phyloP scores from a whole-genome alignment of 2,797 vertebrate species.

The Gobio occitaniae region DNA sequence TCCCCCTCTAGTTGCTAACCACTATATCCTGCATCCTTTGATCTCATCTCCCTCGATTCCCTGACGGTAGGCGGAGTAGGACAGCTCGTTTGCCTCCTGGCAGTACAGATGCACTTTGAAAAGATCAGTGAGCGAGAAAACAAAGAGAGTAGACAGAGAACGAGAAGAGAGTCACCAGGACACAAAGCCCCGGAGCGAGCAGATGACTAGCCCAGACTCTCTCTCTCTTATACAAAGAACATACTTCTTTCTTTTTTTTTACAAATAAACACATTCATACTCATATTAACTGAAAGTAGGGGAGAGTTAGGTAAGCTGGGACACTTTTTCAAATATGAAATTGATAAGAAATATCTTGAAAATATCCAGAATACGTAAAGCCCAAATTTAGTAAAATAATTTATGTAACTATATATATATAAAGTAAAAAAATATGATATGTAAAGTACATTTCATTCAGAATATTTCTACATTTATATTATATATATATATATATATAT shows the following conservation, averaged over 20 bases:
- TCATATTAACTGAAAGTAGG: background rate
- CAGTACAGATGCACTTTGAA: constrained; percentile 56
- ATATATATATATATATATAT: no score
- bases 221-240: constrained; percentile 14
- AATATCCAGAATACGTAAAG: constrained; percentile 1
- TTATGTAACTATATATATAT: background rate
- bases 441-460: no score
- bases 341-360: background rate
- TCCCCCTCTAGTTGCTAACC: constrained; percentile 19
- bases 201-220: constrained; percentile 27
- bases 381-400: background rate
- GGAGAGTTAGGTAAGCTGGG: background rate
- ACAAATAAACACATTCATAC: constrained; percentile 10
- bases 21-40: constrained; percentile 38
- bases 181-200: constrained; percentile 38
- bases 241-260: background rate
- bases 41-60: constrained; percentile 38
- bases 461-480: no score
- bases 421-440: background rate
- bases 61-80: constrained; percentile 44
- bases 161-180: constrained; percentile 23
- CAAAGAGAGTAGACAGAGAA: constrained; percentile 35
- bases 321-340: background rate
- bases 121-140: constrained; percentile 51
- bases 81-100: constrained; percentile 42